Base-by-base conservation (phyloP, 2,797 vertebrate species). In the Alauda arvensis region DNA sequence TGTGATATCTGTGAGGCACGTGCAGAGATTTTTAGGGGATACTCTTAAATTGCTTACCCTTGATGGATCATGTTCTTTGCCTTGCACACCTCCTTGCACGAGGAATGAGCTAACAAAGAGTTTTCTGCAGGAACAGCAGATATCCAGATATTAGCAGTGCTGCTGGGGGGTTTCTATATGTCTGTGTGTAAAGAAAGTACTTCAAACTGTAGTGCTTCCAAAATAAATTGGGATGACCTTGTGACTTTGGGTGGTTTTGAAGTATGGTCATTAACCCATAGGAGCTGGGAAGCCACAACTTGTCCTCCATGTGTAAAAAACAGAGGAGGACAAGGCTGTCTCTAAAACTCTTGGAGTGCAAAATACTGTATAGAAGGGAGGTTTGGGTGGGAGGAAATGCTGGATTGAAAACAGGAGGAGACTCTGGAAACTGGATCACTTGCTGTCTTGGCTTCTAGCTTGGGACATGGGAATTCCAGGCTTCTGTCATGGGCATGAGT, bases 401-500 rank as follows among this genome's bases (percentile, higher is more conserved):
- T 81, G 65, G 43, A 62, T 17, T 94, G 81, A 53, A 88, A 78
- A 62, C 76, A 89, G 78, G 77, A 68, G 70, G 48, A 53, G 77
- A 42, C 26, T 62, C 26, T 65, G 52, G 69, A 92, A 95, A 93
- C 19, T 62, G 71, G 69, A 71, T 72, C 89, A 80, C 5, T 61
- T 87, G 51, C 31, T 89, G 43, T 42, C 76, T 87, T 79, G 65
- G 79, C 39, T 83, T 68, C 21, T 13, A 72, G 61, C 37, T 76
- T 45, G 59, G 85, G 84, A 66, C 72, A 65, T 1, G 20, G 76
- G 68, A 79, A 82, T 91, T 89, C 65, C 77, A 91, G 66, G 65
- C 82, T 94, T 48, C 61, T 94, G 80, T 90, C 63, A 57, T 37
- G 67, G 83, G 51, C 28, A 12, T 89, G 81, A 92, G 71, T 85